Conservation (phyloP, 2,797 vertebrate genomes). For the Heliangelus exortis region DNA sequence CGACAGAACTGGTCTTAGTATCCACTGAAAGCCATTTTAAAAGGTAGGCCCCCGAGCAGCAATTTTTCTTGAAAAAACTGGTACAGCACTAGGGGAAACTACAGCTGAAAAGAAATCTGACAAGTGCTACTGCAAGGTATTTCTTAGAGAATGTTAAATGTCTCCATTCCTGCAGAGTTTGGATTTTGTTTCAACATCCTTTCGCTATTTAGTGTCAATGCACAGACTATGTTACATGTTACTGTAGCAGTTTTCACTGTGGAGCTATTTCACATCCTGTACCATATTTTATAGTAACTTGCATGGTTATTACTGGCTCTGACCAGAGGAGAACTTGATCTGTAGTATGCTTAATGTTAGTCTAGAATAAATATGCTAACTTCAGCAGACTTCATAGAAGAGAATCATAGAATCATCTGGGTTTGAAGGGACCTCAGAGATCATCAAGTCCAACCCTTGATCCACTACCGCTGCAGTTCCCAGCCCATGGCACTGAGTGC, state of each 20-base stretch:
- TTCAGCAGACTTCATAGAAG: background rate
- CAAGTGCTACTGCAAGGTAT: conserved; percentile 28
- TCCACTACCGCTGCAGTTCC: too few species aligned
- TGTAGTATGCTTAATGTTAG: background rate
- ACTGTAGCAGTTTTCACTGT: background rate
- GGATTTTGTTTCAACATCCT: conserved; percentile 40
- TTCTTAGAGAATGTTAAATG: conserved; percentile 27
- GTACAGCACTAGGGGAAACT: background rate
- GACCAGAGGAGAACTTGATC: conserved; percentile 8
- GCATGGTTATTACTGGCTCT: background rate
- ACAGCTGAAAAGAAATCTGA: background rate
- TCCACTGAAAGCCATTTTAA: background rate
- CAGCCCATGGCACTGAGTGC: too few species aligned
- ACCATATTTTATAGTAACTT: background rate
- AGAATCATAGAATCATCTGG: too few species aligned
- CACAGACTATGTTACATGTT: conserved; percentile 17
- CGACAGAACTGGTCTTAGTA: conserved; percentile 8
- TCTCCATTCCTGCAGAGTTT: background rate
- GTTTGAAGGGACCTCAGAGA: too few species aligned
- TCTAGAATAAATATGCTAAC: background rate
- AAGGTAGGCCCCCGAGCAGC: background rate
- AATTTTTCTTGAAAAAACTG: background rate
- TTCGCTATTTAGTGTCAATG: conserved; percentile 16
- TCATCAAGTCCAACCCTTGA: too few species aligned
- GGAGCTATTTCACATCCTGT: background rate